Percentiles rank a stretch among this genome's conserved stretches.
phyloP scores from a whole-genome alignment of 2,797 vertebrate genomes.

The Scolopax rusticola region DNA sequence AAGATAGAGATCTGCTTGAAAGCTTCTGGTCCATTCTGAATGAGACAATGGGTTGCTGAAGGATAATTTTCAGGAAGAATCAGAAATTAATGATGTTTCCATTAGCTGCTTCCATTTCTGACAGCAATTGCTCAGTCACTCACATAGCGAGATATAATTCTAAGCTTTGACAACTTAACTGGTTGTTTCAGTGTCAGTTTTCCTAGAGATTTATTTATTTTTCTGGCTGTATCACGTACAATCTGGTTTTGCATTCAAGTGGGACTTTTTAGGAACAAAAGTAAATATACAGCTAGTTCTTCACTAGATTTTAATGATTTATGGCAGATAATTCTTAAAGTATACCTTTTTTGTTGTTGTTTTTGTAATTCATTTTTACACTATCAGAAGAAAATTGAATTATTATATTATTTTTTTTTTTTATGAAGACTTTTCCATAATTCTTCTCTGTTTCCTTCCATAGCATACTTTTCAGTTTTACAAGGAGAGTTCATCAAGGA shows the following conservation, averaged over 20 bases:
- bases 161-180: not conserved
- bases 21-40: not conserved
- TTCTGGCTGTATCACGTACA: not conserved
- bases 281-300: not conserved
- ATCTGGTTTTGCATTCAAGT: not conserved
- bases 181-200: not conserved
- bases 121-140: not conserved
- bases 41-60: not conserved
- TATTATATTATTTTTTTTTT: not conserved
- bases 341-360: not conserved
- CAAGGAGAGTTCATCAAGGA: not conserved
- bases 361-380: not conserved
- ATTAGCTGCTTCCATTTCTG: not conserved
- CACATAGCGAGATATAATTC: not conserved
- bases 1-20: not conserved
- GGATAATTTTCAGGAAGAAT: not conserved
- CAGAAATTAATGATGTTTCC: not conserved
- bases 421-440: not conserved
- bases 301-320: not conserved
- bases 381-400: not conserved
- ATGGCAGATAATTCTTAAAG: not conserved
- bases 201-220: not conserved
- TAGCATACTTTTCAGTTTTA: not conserved
- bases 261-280: not conserved
- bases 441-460: not conserved